A percentile compares a stretch with the other conserved stretches of the same genome.
These are phyloP conservation scores for Cyprinus carpio DNA, from an alignment of 2,113 vertebrate species.

Conservation along the genomic window DNA sequence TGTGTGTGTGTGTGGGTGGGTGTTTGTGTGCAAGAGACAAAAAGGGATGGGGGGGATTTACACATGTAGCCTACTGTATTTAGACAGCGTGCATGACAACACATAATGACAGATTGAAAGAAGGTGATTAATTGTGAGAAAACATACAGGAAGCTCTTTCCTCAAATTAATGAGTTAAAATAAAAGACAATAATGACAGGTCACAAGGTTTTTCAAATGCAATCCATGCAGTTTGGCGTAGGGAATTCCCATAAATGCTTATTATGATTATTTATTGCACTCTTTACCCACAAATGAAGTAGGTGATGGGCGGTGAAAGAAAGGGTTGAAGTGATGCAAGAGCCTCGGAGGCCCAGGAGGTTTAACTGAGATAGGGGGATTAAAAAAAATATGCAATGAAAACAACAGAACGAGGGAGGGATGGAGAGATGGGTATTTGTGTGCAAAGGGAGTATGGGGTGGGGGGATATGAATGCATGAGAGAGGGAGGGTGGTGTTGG, in stretches of 20 bases:
- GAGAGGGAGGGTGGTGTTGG: conserved; percentile 65
- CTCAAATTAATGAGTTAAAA: too few species aligned
- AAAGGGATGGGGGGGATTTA: conserved; percentile 35
- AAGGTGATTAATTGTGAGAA: conserved; percentile 14
- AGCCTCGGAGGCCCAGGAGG: conserved; percentile 20
- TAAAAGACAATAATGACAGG: too few species aligned
- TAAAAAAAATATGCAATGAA: conserved; percentile 41
- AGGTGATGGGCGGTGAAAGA: neutral
- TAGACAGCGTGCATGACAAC: conserved; percentile 20
- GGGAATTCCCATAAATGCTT: neutral
- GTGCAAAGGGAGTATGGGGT: conserved; percentile 58
- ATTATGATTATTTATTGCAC: neutral
- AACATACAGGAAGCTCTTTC: neutral
- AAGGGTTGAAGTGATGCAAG: conserved; percentile 37
- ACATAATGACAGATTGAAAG: conserved; percentile 15
- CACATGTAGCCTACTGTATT: conserved; percentile 53
- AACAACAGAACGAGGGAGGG: conserved; percentile 40
- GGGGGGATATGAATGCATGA: conserved; percentile 48
- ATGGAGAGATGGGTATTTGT: conserved; percentile 65
- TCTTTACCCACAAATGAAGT: neutral
- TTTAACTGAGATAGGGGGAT: conserved; percentile 40
- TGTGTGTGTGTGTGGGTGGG: too few species aligned
- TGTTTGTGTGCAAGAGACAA: conserved; percentile 40
- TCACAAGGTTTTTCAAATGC: neutral
- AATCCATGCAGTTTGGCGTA: neutral